These are phyloP conservation scores for Kryptolebias ocellatus DNA, from an alignment of 2,797 vertebrate species.

Conservation along the genomic window DNA sequence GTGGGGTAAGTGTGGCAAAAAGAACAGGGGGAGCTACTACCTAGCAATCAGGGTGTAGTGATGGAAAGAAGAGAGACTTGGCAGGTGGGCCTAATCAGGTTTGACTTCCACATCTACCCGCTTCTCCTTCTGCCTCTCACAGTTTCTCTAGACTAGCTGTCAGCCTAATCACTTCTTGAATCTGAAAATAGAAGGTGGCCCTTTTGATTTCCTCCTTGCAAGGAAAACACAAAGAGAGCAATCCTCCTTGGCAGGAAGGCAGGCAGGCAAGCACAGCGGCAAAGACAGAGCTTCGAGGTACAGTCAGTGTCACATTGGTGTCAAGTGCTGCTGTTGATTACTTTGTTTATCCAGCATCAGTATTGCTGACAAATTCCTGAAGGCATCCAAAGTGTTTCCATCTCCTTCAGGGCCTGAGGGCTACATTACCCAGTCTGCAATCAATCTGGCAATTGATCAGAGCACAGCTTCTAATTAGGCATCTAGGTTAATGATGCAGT, in stretches of 20 bases:
- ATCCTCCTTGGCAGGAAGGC: slow-evolving; percentile 47
- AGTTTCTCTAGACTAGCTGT: slow-evolving; percentile 62
- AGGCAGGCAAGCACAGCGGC: slow-evolving; percentile 29
- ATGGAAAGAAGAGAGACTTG: slow-evolving; percentile 65
- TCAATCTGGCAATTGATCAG: slow-evolving; percentile 82
- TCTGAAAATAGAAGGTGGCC: slow-evolving; percentile 72
- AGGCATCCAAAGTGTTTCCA: slow-evolving; percentile 68
- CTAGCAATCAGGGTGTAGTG: slow-evolving; percentile 67
- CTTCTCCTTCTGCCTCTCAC: slow-evolving; percentile 46
- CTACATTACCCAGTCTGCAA: slow-evolving; percentile 75
- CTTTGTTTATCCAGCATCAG: slow-evolving; percentile 79
- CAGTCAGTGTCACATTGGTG: slow-evolving; percentile 44
- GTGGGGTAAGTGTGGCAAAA: slow-evolving; percentile 28
- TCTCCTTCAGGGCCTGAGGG: slow-evolving; percentile 56
- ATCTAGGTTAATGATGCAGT: slow-evolving; percentile 75
- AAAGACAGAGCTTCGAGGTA: slow-evolving; percentile 39
- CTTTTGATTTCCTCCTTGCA: slow-evolving; percentile 67
- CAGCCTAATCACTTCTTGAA: slow-evolving; percentile 78
- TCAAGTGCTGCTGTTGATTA: slow-evolving; percentile 73
- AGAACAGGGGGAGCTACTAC: slow-evolving; percentile 31
- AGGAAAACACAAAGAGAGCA: slow-evolving; percentile 58
- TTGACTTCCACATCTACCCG: slow-evolving; percentile 69
- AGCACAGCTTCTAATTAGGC: slow-evolving; percentile 78
- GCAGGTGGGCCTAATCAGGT: slow-evolving; percentile 81
- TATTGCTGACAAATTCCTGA: slow-evolving; percentile 72